Conservation (phyloP, 2,113 vertebrate species). For the rat (Rattus norvegicus) region GRCr8 NC_086031.1:89362501-89363000, state of each 20-base stretch:
- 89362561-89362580: neutral
- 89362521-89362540: neutral
- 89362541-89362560: neutral
- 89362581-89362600: constrained; percentile 3
- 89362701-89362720: neutral
- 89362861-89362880: neutral
- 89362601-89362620: neutral
- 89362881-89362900: neutral
- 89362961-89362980: neutral
- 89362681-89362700: neutral
- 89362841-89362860: neutral
- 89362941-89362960: neutral
- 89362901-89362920: neutral
- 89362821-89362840: neutral
- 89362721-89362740: neutral
- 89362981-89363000: neutral
- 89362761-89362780: neutral
- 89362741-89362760: neutral
- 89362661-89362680: neutral
- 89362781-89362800: neutral
- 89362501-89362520: neutral
- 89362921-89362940: neutral
- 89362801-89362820: neutral
- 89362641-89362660: neutral
- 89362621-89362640: neutral